These are phyloP conservation scores for Matsumyia berberina DNA, from an alignment of 2,888 invertebrate species.

Conservation along the genomic window DNA sequence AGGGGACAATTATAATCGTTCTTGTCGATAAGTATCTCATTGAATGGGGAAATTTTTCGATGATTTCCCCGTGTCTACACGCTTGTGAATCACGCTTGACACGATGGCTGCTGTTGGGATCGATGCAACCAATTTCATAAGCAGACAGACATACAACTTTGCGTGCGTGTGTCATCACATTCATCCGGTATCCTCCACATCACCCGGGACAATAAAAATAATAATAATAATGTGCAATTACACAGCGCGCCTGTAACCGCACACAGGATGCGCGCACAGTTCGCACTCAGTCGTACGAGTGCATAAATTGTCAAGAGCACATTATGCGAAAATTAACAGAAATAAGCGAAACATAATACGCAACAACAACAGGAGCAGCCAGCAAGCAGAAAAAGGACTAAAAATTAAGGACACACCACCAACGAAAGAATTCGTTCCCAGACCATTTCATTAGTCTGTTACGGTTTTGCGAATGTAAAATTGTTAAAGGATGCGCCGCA, in stretches of 20 bases:
- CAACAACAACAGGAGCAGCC: slow-evolving; percentile 3
- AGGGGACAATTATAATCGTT: slow-evolving; percentile 68
- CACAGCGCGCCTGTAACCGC: slow-evolving; percentile 55
- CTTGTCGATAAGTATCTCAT: slow-evolving; percentile 71
- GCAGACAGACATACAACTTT: neutral
- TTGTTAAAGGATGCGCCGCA: slow-evolving; percentile 34
- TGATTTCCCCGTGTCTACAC: slow-evolving; percentile 70
- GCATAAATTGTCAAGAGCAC: slow-evolving; percentile 56
- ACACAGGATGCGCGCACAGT: slow-evolving; percentile 45
- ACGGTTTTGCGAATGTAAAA: slow-evolving; percentile 48
- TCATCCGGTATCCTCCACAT: slow-evolving; percentile 8
- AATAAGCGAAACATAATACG: slow-evolving; percentile 39
- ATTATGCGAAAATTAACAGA: slow-evolving; percentile 69
- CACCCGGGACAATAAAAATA: slow-evolving; percentile 57
- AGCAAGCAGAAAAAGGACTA: slow-evolving; percentile 6
- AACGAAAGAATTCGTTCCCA: slow-evolving; percentile 58
- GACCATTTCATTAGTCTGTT: slow-evolving; percentile 65
- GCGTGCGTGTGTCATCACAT: slow-evolving; percentile 29
- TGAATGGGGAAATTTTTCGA: slow-evolving; percentile 61
- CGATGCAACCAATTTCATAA: slow-evolving; percentile 66
- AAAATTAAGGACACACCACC: slow-evolving; percentile 46
- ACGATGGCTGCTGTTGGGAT: slow-evolving; percentile 51
- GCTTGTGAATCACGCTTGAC: slow-evolving; percentile 70
- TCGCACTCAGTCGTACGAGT: slow-evolving; percentile 35
- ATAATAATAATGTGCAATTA: slow-evolving; percentile 72